phyloP scores from a whole-genome alignment of 1,140 invertebrate genomes.

The Marisa cornuarietis region DNA sequence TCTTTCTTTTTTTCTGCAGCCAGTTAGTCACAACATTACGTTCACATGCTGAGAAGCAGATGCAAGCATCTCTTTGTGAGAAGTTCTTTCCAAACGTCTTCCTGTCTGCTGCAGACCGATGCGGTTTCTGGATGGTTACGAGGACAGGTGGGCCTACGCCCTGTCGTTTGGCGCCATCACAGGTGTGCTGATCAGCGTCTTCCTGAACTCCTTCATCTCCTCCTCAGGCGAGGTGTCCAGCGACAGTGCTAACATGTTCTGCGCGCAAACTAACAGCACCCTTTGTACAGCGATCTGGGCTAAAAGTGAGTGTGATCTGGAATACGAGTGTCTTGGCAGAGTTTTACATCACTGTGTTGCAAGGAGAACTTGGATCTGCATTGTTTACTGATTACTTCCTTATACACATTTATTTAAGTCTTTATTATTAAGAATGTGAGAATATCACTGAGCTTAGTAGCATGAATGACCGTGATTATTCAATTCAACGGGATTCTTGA shows the following conservation, averaged over 20 bases:
- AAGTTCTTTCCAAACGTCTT: background rate
- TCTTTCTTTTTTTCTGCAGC: background rate
- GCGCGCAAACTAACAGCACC: background rate
- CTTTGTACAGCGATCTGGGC: conserved; percentile 6
- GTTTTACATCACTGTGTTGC: background rate
- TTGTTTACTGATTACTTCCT: background rate
- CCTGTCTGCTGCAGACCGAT: conserved; percentile 15
- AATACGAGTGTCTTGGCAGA: background rate
- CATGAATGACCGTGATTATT: background rate
- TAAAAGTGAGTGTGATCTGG: conserved; percentile 3
- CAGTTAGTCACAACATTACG: background rate
- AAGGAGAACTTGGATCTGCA: background rate
- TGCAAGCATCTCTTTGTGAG: background rate
- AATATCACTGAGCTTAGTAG: background rate
- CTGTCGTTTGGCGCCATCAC: conserved; percentile 25
- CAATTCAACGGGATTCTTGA: background rate
- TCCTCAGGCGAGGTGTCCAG: background rate
- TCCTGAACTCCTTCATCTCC: background rate
- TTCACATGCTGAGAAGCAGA: background rate
- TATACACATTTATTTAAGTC: background rate
- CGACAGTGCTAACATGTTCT: conserved; percentile 5
- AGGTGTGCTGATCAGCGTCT: conserved; percentile 6
- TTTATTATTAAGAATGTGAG: background rate
- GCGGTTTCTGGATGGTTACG: conserved; percentile 24
- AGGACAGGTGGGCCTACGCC: conserved; percentile 26